Conservation (phyloP, 2,797 vertebrate genomes). For the Pantherophis vulpinus region DNA sequence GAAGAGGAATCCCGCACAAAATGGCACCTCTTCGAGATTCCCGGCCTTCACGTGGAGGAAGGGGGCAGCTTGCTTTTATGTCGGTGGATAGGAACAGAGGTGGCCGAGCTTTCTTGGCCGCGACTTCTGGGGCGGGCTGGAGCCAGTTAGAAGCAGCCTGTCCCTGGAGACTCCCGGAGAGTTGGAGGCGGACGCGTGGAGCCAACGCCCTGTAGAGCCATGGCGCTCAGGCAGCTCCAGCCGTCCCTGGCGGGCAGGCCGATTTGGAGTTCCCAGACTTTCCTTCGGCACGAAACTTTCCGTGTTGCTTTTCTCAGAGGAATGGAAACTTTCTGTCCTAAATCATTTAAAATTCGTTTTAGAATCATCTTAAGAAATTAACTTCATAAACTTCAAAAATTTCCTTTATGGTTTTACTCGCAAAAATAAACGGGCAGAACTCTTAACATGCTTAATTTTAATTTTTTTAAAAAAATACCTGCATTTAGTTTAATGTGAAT, state of each 20-base stretch:
- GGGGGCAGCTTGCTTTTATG: neutral
- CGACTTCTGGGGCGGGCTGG: neutral
- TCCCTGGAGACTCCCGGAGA: neutral
- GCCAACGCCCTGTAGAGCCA: slow-evolving; percentile 2
- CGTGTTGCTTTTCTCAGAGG: neutral
- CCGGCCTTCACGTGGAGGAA: neutral
- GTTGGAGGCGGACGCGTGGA: neutral
- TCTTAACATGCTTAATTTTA: neutral
- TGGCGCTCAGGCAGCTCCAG: neutral
- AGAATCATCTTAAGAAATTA: neutral
- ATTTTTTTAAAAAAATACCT: no score
- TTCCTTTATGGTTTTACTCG: neutral
- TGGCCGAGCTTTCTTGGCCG: neutral
- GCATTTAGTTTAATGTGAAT: neutral
- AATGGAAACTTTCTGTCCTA: neutral
- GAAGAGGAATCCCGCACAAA: neutral
- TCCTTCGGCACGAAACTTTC: neutral
- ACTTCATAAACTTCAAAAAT: neutral
- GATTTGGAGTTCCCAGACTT: neutral
- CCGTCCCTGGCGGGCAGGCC: neutral
- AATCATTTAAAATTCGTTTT: neutral
- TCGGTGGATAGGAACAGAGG: no score
- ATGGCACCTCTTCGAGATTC: neutral
- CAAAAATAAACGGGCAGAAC: neutral
- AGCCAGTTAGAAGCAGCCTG: neutral